Evolutionary conservation across 2,888 invertebrate species (phyloP), one percentile per base, ranked within the genome.

Genomic region (Agrotis exclamationis): DNA sequence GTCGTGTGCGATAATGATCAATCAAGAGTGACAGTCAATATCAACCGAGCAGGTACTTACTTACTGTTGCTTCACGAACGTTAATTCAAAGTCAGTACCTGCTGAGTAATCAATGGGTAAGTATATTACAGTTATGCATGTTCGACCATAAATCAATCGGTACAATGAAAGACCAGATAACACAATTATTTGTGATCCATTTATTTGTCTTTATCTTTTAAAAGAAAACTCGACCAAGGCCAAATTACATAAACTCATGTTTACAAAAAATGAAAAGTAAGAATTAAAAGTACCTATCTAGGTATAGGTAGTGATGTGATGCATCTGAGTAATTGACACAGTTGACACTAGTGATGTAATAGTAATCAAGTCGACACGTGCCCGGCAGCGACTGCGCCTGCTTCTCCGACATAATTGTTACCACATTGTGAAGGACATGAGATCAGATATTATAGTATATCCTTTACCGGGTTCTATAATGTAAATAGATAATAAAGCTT

Each of bases 321-420:
- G 48, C n/a, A 20, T 48, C 48, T 33, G 20, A 18, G 33, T 50
- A 50, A 22, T 39, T 39, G 63, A 33, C 16, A 33, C 48, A 39
- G 33, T 63, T 50, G 33, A 20, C 63, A 39, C 18, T 45, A 13
- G 39, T 63, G 33, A 22, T 39, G 50, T 63, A 50, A 39, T 13
- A 22, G 39, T 18, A 62, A 50, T 51, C 33, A 62, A 50, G 39
- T 7, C 14, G 51, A 22, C 33, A 39, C 53, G 53, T 18, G 24
- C 16, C n/a, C 9, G 22, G 22, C 18, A 13, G 18, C 39, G 13
- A 50, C 50, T 24, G 7, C 45, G 24, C 7, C 18, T 14, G 44
- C 22, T 63, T 16, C 44, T 22, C 3, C 18, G 45, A 45, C 18
- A 3, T 44, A 44, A 22, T 20, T 44, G 22, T 22, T 44, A 44